These are phyloP conservation scores for Calliopum simillimum DNA, from an alignment of 2,888 invertebrate genomes.

Conservation along the genomic window DNA sequence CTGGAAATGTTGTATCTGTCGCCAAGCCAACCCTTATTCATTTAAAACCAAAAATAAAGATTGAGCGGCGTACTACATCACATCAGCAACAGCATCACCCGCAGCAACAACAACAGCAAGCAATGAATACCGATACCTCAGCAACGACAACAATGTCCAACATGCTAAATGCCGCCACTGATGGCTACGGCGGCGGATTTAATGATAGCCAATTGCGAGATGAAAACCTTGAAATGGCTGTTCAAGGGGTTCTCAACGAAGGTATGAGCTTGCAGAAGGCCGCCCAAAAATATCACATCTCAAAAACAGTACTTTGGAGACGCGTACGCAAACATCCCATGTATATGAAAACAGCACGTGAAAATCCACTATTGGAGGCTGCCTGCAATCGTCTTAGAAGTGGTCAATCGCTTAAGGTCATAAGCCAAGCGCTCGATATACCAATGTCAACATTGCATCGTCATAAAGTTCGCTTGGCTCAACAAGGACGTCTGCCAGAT, in stretches of 20 bases:
- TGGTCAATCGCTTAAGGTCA: constrained; percentile 65
- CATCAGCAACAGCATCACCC: constrained; percentile 14
- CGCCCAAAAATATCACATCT: constrained; percentile 63
- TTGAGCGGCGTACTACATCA: constrained; percentile 43
- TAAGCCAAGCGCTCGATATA: constrained; percentile 64
- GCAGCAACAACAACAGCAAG: constrained; percentile 39
- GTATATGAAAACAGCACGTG: constrained; percentile 62
- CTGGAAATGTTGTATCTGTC: constrained; percentile 22
- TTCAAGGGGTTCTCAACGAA: constrained; percentile 61
- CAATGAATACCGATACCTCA: constrained; percentile 47
- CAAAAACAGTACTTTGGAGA: constrained; percentile 66
- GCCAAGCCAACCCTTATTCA: constrained; percentile 41
- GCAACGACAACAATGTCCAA: constrained; percentile 18
- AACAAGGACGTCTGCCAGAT: constrained; percentile 63
- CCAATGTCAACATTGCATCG: constrained; percentile 67
- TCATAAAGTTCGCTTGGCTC: constrained; percentile 64
- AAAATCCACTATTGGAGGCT: constrained; percentile 60
- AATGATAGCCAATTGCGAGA: constrained; percentile 32
- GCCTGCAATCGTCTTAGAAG: constrained; percentile 63
- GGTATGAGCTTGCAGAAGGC: constrained; percentile 65
- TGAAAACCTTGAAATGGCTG: constrained; percentile 54
- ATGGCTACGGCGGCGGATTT: background rate
- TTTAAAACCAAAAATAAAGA: constrained; percentile 49
- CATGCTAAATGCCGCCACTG: background rate
- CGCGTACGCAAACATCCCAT: constrained; percentile 63